Percentiles rank a stretch among this genome's conserved stretches.
Evolutionary conservation across 2,113 vertebrate genomes (phyloP).

Genomic region (Peucedramus taeniatus): DNA sequence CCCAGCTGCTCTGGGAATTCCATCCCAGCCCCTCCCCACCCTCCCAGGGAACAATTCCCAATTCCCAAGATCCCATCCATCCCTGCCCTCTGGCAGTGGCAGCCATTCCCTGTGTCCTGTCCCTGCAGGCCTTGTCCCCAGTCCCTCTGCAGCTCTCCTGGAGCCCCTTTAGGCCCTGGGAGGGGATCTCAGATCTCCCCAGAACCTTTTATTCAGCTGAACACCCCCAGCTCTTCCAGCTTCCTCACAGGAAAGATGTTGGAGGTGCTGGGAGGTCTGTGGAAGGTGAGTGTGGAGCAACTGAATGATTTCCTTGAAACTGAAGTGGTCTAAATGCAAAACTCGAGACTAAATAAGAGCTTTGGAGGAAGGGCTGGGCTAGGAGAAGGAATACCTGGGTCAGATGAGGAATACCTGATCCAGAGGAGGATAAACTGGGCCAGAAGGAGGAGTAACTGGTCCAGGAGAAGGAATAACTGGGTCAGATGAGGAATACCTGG

Average conservation of each 20-base stretch:
- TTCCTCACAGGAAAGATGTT: neutral
- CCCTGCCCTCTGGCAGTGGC: neutral
- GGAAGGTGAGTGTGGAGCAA: neutral
- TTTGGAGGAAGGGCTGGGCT: neutral
- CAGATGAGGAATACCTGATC: no score
- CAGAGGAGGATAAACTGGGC: neutral
- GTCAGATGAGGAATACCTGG: no score
- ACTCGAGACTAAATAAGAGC: fast-evolving
- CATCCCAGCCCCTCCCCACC: neutral
- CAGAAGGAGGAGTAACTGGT: neutral
- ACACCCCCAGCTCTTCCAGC: neutral
- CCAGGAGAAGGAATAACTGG: neutral
- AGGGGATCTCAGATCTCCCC: neutral
- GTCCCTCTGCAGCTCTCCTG: neutral
- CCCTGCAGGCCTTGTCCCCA: neutral
- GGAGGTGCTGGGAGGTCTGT: neutral
- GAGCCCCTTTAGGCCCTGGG: neutral
- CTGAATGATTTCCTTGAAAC: neutral
- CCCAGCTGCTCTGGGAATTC: neutral
- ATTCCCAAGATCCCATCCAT: neutral
- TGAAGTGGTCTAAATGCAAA: neutral
- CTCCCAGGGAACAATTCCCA: neutral
- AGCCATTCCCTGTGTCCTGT: neutral
- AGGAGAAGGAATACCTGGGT: neutral
- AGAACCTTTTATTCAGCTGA: neutral